Conservation (phyloP, 2,797 vertebrate species). For the Rallus crepitans region DNA sequence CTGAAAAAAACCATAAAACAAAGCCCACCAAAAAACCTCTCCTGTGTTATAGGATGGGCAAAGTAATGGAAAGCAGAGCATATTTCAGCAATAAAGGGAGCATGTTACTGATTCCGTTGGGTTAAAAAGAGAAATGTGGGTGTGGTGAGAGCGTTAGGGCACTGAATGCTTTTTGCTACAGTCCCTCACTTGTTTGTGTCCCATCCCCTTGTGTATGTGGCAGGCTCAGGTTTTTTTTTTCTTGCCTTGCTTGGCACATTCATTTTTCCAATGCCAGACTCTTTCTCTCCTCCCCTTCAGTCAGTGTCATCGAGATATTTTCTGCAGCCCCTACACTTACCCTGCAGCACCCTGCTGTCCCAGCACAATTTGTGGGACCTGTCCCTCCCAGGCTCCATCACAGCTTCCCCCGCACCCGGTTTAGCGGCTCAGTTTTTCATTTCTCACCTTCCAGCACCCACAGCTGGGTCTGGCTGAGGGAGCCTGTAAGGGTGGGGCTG, state of each 20-base stretch:
- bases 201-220: neutral
- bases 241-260: neutral
- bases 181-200: neutral
- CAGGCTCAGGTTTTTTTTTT: neutral
- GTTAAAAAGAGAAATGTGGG: neutral
- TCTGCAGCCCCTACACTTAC: neutral
- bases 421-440: neutral
- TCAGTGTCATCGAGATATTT: neutral
- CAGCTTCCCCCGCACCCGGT: neutral
- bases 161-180: neutral
- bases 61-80: neutral
- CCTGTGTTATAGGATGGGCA: neutral
- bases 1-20: neutral
- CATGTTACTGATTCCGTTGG: neutral
- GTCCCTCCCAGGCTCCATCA: fast-evolving
- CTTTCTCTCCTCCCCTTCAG: neutral
- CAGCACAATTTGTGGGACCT: fast-evolving
- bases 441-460: neutral
- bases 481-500: neutral
- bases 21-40: neutral
- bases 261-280: neutral
- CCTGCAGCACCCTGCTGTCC: fast-evolving
- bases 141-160: neutral
- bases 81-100: neutral
- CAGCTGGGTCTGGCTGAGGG: neutral